Base-by-base conservation (phyloP, 2,797 vertebrate species). In the Heteromormyrus szaboi region DNA sequence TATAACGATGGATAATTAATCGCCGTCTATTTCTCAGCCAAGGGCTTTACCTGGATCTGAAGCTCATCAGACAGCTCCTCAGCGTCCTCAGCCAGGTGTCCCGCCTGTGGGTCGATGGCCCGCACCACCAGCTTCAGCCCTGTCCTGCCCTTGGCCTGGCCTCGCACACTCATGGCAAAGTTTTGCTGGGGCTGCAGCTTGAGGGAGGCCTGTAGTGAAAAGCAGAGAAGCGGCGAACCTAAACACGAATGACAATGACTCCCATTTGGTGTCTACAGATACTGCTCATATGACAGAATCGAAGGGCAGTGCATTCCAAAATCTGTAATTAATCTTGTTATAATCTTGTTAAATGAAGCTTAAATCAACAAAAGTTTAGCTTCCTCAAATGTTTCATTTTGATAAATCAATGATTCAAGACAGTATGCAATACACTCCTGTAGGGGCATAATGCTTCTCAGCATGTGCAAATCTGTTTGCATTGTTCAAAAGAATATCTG, bases 181-280 rank as follows among this genome's bases (percentile, higher is more conserved):
- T 97, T 98, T 88, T 98, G 95, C 91, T 96, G 95, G 0, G 96
- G 89, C 0, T 95, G 94, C 90, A 99, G 97, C 89, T 93, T 95
- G 89, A 99, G 88, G 0, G 95, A 97, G 4, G 96, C 97, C 99
- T 99, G 93, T 25, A 88, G 85, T 84, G 8, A 91, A 91, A 89
- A n/a, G 22, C 19, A 44, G 50, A 29, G 19, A 50, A 87, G 50
- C 44, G 25, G 48, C 1, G n/a, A 87, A 25, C 9, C 14, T 76
- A 33, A 56, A 41, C 19, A 29, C 0, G 7, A 89, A 44, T 37
- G 65, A 72, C 25, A 17, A 17, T 8, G 44, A 19, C 9, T 25
- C 22, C 22, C 19, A 25, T 25, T n/a, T 48, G 81, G 19, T 0
- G 41, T 48, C 44, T 2, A 83, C 44, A 48, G 7, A 4, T 11